Conservation (phyloP, 2,113 vertebrate species). For the Cacatua alba region DNA sequence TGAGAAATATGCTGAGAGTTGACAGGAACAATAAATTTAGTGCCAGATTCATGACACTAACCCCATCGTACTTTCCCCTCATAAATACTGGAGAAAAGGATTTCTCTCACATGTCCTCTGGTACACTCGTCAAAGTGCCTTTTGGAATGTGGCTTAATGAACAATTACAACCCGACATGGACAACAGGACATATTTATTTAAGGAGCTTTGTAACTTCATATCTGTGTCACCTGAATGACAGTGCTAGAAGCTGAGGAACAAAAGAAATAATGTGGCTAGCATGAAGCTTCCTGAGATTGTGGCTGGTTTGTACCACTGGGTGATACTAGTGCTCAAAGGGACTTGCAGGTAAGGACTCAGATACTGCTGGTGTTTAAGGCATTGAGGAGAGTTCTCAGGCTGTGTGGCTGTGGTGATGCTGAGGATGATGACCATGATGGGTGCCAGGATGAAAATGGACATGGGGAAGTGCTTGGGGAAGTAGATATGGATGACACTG, state of each 20-base stretch:
- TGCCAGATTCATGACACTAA: constrained; percentile 46
- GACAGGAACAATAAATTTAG: constrained; percentile 54
- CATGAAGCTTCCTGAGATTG: not conserved
- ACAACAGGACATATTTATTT: constrained; percentile 35
- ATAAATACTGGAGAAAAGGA: constrained; percentile 53
- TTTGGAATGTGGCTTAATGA: constrained; percentile 50
- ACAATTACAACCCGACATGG: constrained; percentile 10
- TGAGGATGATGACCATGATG: not conserved
- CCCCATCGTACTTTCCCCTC: constrained; percentile 5
- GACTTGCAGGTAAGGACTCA: not conserved
- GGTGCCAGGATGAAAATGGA: not conserved
- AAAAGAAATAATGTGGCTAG: not conserved
- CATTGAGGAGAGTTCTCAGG: not conserved
- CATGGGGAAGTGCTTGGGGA: not conserved
- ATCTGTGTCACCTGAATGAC: constrained; percentile 8
- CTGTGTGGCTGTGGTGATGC: not conserved
- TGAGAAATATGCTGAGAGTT: constrained; percentile 51
- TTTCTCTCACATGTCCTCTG: constrained; percentile 22
- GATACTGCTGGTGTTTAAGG: not conserved
- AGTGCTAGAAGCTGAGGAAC: not conserved
- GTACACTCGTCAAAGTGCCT: constrained; percentile 31
- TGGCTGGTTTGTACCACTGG: not conserved
- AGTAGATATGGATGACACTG: not conserved
- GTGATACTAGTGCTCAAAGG: not conserved
- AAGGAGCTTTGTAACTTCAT: constrained; percentile 20